Evolutionary conservation across 1,140 invertebrate species (phyloP).

Genomic region (Nasonia giraulti): DNA sequence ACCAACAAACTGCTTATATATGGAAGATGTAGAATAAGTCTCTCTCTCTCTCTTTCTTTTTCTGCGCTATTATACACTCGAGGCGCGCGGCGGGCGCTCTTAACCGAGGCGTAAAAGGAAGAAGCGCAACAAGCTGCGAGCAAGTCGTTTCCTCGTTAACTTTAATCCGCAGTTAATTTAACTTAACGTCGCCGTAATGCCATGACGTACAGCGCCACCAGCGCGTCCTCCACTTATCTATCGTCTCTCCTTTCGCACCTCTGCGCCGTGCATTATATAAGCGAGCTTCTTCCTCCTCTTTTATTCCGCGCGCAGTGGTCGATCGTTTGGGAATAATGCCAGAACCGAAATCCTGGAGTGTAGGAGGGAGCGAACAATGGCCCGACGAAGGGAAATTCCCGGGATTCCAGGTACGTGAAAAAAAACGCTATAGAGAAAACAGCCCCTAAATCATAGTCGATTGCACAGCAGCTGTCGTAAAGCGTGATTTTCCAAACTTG

Average conservation of each 20-base stretch:
- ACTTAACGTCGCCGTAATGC: slow-evolving; percentile 62
- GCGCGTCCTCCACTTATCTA: slow-evolving; percentile 33
- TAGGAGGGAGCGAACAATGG: no score
- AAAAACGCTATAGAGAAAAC: neutral
- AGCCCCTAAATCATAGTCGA: no score
- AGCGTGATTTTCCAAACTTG: no score
- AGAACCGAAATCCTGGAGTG: no score
- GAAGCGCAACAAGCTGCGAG: slow-evolving; percentile 59
- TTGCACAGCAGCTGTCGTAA: no score
- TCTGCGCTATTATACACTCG: neutral
- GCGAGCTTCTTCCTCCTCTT: no score
- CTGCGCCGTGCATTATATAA: no score
- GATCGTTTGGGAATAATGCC: no score
- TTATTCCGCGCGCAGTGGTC: no score
- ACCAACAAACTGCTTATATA: no score
- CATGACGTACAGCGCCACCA: slow-evolving; percentile 48
- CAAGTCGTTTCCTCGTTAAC: slow-evolving; percentile 62
- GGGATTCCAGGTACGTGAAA: slow-evolving; percentile 46
- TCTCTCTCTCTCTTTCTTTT: neutral
- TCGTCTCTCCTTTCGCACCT: no score
- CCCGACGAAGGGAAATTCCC: slow-evolving; percentile 61
- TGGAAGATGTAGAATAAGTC: no score
- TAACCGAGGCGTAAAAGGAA: slow-evolving; percentile 53
- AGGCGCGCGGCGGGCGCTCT: neutral
- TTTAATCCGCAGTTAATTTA: slow-evolving; percentile 64